Conservation (phyloP, 2,113 vertebrate species). For the Hoplias malabaricus region DNA sequence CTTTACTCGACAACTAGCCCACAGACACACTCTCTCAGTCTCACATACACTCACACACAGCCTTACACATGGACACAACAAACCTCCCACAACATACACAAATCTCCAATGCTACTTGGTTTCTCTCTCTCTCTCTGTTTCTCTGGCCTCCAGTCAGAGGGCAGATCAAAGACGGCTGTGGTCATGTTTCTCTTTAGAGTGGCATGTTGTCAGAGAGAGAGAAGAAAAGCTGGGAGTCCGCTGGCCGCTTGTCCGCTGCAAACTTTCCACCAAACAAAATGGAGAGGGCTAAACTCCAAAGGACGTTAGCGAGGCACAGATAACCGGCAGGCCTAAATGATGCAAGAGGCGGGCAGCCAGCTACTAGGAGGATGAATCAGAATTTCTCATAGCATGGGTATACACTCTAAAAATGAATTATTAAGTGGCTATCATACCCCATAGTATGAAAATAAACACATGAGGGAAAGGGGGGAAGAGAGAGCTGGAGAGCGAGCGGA, state of each 20-base stretch:
- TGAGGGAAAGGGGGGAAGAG: conserved; percentile 44
- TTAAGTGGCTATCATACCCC: conserved; percentile 78
- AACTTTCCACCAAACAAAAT: conserved; percentile 66
- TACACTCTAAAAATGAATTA: conserved; percentile 82
- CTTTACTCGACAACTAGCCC: conserved; percentile 14
- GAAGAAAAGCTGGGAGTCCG: conserved; percentile 49
- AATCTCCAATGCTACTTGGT: conserved; percentile 23
- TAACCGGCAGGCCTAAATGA: conserved; percentile 72
- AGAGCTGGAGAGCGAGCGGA: conserved; percentile 57
- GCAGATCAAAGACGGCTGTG: conserved; percentile 41
- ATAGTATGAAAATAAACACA: conserved; percentile 81
- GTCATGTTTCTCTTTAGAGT: conserved; percentile 65
- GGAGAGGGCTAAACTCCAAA: conserved; percentile 68
- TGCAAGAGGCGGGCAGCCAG: conserved; percentile 72
- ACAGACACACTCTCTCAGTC: conserved; percentile 22
- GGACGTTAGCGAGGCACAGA: conserved; percentile 61
- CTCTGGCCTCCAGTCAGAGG: conserved; percentile 35
- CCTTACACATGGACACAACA: conserved; percentile 19
- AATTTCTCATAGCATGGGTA: conserved; percentile 79
- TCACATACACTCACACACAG: conserved; percentile 32
- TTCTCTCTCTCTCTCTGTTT: conserved; percentile 1
- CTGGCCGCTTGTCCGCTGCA: conserved; percentile 55
- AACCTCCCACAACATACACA: neutral
- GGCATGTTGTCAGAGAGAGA: conserved; percentile 64
- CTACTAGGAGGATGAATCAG: conserved; percentile 80